Conservation (phyloP, 2,113 vertebrate genomes). For the Peromyscus californicus region DNA sequence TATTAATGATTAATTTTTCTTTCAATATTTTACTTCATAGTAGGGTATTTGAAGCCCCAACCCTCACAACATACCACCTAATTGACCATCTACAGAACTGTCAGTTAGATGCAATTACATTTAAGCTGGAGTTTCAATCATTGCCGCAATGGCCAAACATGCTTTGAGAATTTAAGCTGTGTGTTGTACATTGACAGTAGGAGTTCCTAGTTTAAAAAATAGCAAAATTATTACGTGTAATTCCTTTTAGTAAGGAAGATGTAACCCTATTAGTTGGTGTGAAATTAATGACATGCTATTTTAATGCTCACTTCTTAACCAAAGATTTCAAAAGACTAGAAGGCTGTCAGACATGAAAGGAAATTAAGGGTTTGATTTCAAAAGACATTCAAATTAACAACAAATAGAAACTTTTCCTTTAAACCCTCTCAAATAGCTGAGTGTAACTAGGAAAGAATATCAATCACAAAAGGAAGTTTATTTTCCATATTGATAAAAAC, state of each 20-base stretch:
- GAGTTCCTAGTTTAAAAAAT: background rate
- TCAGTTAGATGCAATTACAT: background rate
- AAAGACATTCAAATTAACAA: conserved; percentile 79
- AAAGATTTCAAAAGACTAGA: conserved; percentile 82
- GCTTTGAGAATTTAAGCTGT: conserved; percentile 80
- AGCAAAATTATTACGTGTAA: background rate
- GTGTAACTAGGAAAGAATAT: conserved; percentile 58
- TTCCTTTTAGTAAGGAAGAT: conserved; percentile 76
- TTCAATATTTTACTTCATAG: background rate
- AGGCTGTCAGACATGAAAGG: conserved; percentile 80
- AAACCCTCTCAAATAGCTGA: conserved; percentile 55
- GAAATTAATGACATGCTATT: conserved; percentile 84
- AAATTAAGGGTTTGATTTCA: conserved; percentile 82
- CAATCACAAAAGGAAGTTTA: conserved; percentile 62
- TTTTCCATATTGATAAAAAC: conserved; percentile 64
- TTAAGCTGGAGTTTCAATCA: background rate
- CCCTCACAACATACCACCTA: background rate
- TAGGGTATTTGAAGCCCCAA: background rate
- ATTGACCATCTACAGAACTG: background rate
- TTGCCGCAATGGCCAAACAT: conserved; percentile 55
- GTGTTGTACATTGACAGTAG: conserved; percentile 79
- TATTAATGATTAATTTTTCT: background rate
- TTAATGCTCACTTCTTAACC: conserved; percentile 80
- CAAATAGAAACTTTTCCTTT: conserved; percentile 69
- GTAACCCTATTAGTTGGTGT: conserved; percentile 79